These are phyloP conservation scores for Stylophora pistillata DNA, from an alignment of 64 coral and sea anemone genomes.

Conservation along the genomic window DNA sequence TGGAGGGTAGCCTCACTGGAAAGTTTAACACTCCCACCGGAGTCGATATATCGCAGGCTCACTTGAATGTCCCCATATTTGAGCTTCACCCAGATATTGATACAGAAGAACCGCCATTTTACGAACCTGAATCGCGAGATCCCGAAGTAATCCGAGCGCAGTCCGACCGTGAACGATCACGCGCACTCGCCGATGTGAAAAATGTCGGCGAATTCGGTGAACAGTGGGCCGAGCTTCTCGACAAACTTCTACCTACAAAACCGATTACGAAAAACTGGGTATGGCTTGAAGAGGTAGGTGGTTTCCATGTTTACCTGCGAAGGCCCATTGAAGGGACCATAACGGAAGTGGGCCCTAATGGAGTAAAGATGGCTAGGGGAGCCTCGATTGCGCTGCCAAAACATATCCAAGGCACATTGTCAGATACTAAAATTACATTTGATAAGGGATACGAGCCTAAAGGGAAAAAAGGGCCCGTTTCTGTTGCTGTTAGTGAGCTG, in stretches of 20 bases:
- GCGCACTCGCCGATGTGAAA: conserved; percentile 61
- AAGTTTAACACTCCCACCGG: conserved; percentile 75
- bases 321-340: conserved; percentile 70
- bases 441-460: conserved; percentile 84
- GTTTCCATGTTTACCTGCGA: conserved; percentile 80
- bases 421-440: conserved; percentile 52
- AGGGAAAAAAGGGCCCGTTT: conserved; percentile 88
- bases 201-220: conserved; percentile 39
- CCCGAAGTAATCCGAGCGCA: conserved; percentile 72
- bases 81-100: conserved; percentile 72
- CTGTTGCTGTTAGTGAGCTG: conserved; percentile 71
- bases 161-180: conserved; percentile 68
- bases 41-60: conserved; percentile 62
- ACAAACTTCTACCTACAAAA: conserved; percentile 82
- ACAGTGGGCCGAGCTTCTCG: conserved; percentile 77
- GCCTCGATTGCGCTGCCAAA: conserved; percentile 78
- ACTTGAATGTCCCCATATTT: conserved; percentile 34
- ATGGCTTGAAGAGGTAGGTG: conserved; percentile 34
- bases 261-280: conserved; percentile 79
- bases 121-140: conserved; percentile 84
- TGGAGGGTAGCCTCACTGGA: conserved; percentile 65
- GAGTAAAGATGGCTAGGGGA: conserved; percentile 89
- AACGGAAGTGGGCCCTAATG: conserved; percentile 80
- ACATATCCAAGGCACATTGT: conserved; percentile 48
- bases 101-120: conserved; percentile 70